These are phyloP conservation scores for Ophioderma brevispina DNA, from an alignment of 35 echinoderm and acorn worm species.

Conservation along the genomic window DNA sequence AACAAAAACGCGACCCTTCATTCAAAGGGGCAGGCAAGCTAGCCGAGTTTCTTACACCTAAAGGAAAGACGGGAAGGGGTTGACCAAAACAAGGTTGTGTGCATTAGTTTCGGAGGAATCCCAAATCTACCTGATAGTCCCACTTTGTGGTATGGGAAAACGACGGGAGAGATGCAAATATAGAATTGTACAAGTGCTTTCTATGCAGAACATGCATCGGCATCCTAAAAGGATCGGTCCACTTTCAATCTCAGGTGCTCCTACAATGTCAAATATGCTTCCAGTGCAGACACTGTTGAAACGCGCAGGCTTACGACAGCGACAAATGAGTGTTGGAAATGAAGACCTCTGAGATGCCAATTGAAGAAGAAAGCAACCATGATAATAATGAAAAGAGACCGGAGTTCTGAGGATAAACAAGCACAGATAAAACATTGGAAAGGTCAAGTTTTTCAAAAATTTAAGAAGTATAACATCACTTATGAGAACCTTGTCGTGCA, in stretches of 20 bases:
- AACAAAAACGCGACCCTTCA: too few species aligned
- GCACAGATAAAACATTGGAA: background rate
- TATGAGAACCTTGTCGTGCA: background rate
- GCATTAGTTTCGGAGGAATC: background rate
- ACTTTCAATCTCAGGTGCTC: background rate
- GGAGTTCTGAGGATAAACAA: background rate
- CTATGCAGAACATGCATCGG: background rate
- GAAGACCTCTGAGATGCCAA: background rate
- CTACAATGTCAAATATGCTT: background rate
- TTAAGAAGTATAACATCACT: background rate
- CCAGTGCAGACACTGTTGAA: background rate
- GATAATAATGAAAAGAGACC: background rate
- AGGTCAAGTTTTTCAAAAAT: background rate
- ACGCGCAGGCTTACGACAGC: background rate
- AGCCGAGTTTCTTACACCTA: background rate
- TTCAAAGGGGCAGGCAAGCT: too few species aligned
- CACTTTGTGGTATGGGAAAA: background rate
- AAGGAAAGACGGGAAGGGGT: background rate
- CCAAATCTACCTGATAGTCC: background rate
- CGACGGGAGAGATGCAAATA: background rate
- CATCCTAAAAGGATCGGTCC: background rate
- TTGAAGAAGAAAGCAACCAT: background rate
- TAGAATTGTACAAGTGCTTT: background rate
- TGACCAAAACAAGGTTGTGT: background rate
- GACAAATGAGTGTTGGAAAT: background rate